Conservation (phyloP, 2,113 vertebrate species). For the Crotalus horridus region DNA sequence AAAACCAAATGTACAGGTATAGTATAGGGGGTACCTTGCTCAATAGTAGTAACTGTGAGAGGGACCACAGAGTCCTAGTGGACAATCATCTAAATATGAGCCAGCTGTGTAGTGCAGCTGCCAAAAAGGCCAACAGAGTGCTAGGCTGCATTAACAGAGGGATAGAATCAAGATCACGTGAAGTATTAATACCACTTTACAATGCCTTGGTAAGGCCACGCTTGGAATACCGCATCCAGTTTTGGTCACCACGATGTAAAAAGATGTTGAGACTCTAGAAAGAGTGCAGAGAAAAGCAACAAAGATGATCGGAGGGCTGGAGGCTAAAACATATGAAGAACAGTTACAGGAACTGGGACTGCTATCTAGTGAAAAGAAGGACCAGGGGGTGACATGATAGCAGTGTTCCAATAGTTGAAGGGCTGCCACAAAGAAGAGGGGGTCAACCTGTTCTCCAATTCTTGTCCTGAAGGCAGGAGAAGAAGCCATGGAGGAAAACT, state of each 20-base stretch:
- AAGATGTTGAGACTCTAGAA: neutral
- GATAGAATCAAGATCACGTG: no score
- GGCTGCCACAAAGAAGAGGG: neutral
- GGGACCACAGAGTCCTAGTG: no score
- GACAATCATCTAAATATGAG: no score
- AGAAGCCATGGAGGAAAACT: neutral
- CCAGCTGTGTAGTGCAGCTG: no score
- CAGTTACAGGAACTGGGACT: neutral
- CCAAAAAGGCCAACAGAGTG: no score
- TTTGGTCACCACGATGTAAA: neutral
- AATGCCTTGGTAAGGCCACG: neutral
- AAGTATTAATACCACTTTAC: no score
- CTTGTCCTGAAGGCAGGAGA: neutral
- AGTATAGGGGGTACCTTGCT: no score
- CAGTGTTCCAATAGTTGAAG: neutral
- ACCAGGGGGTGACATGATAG: neutral
- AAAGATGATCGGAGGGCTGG: neutral
- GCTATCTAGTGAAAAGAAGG: neutral
- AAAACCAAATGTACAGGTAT: no score
- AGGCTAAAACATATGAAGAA: neutral
- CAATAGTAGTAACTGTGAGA: no score
- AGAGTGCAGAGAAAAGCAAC: neutral
- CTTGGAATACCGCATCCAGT: neutral
- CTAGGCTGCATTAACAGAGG: no score
- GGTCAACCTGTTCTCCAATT: neutral